Evolutionary conservation across 2,113 vertebrate species (phyloP).

Genomic region (Ictalurus furcatus): DNA sequence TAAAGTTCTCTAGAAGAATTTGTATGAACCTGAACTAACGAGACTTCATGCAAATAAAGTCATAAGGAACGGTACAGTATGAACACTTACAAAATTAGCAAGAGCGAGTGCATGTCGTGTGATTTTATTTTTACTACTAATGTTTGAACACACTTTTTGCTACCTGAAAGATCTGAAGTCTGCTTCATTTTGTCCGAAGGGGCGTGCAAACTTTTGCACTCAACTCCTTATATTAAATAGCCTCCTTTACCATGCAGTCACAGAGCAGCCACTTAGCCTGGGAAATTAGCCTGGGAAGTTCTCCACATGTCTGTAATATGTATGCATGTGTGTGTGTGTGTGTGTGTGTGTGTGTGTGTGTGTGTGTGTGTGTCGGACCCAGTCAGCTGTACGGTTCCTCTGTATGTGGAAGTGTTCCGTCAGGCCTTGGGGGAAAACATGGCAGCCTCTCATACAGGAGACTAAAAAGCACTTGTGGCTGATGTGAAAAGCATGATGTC

Average conservation of each 20-base stretch:
- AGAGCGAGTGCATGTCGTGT: background rate
- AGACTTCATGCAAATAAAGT: background rate
- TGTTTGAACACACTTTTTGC: background rate
- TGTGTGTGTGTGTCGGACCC: background rate
- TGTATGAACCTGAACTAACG: background rate
- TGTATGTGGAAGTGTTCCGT: slow-evolving; percentile 5
- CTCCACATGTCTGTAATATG: background rate
- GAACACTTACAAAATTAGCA: background rate
- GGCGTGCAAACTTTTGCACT: background rate
- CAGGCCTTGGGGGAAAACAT: slow-evolving; percentile 26
- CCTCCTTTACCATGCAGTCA: background rate
- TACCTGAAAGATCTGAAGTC: background rate
- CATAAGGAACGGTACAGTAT: background rate
- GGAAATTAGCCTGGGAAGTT: background rate
- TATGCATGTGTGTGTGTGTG: background rate
- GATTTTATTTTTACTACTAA: background rate
- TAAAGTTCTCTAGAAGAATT: background rate
- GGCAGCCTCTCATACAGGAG: background rate
- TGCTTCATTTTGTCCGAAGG: background rate
- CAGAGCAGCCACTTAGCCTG: background rate
- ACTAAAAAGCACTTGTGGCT: slow-evolving; percentile 30
- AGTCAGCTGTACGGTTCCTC: background rate
- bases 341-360: background rate
- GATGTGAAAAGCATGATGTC: slow-evolving; percentile 43
- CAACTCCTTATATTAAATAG: background rate